Evolutionary conservation across 2,888 invertebrate genomes (phyloP).

Genomic region (Eristalis intricaria): DNA sequence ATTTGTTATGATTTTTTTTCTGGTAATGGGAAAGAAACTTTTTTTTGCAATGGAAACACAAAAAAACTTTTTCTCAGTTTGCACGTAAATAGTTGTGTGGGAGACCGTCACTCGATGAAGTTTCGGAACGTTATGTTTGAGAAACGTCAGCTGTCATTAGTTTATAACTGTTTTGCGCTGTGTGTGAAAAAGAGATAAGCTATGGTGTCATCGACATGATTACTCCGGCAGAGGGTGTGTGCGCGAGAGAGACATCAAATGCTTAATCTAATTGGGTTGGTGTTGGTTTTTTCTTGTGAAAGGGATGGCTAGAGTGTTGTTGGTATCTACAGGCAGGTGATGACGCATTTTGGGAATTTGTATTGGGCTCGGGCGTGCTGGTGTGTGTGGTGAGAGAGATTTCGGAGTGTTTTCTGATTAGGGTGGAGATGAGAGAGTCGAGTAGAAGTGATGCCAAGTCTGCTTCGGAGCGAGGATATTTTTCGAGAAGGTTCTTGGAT

Average conservation of each 20-base stretch:
- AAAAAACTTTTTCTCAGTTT: constrained; percentile 16
- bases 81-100: constrained; percentile 26
- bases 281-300: neutral
- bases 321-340: neutral
- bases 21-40: neutral
- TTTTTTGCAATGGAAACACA: constrained; percentile 9
- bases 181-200: neutral
- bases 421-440: neutral
- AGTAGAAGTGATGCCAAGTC: constrained; percentile 14
- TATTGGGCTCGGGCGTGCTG: neutral
- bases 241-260: neutral
- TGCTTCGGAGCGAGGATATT: too few relatives aligned
- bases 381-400: neutral
- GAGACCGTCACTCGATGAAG: constrained; percentile 49
- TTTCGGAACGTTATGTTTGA: constrained; percentile 64
- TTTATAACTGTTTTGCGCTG: constrained; percentile 58
- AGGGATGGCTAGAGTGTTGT: neutral
- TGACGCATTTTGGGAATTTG: constrained; percentile 19
- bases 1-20: neutral
- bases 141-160: constrained; percentile 64
- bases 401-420: neutral
- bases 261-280: neutral
- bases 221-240: neutral
- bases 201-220: neutral
- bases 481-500: neutral